Evolutionary conservation across 2,888 invertebrate species (phyloP).

Genomic region (Sympetrum striolatum): DNA sequence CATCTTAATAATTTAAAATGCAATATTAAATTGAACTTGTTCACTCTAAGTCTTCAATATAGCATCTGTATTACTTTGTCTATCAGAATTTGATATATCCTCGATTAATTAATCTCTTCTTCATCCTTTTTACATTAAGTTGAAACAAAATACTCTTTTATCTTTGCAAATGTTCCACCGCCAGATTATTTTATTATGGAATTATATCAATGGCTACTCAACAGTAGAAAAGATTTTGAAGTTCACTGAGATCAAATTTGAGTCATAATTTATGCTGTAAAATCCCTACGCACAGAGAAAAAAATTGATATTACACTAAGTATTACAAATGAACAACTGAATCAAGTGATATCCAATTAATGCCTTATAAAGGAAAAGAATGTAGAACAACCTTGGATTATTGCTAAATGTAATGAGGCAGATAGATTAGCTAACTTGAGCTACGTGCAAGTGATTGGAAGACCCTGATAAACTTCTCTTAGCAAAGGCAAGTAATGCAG

Average conservation of each 20-base stretch:
- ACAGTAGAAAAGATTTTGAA: background rate
- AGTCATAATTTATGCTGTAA: background rate
- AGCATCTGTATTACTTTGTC: background rate
- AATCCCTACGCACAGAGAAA: background rate
- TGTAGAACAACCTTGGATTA: background rate
- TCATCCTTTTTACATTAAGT: background rate
- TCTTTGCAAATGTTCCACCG: background rate
- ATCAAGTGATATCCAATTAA: background rate
- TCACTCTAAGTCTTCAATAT: background rate
- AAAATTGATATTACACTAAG: background rate
- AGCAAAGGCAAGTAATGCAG: background rate
- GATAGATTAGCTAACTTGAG: background rate
- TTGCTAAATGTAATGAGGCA: background rate
- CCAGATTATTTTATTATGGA: background rate
- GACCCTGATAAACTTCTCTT: background rate
- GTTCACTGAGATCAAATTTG: background rate
- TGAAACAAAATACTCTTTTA: background rate
- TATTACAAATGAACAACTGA: background rate
- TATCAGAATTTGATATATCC: background rate
- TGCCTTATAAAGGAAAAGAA: no score
- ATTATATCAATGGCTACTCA: background rate
- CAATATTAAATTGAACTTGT: background rate
- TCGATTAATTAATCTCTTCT: background rate
- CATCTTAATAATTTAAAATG: background rate
- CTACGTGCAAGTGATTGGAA: background rate